These are phyloP conservation scores for Acropora tenuis DNA, from an alignment of 64 coral and sea anemone genomes.

Conservation along the genomic window DNA sequence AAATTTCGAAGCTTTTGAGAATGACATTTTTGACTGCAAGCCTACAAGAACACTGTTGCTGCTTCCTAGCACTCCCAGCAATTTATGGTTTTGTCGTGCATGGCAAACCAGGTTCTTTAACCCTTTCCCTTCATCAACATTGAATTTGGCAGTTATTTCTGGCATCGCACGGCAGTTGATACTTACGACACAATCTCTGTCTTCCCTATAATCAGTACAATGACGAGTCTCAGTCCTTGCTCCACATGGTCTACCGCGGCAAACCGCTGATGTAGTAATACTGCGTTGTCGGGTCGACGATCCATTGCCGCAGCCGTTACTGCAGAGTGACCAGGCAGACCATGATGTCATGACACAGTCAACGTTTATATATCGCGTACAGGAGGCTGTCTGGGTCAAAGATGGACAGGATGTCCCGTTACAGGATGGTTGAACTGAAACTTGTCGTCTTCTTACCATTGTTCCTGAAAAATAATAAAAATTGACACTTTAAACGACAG, in stretches of 20 bases:
- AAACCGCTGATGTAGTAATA: constrained; percentile 48
- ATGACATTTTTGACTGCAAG: no score
- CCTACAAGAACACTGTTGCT: no score
- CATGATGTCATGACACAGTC: constrained; percentile 82
- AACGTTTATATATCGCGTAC: constrained; percentile 69
- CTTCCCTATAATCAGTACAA: constrained; percentile 80
- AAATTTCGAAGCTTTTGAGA: no score
- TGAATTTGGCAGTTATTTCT: no score
- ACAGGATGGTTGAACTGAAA: constrained; percentile 55
- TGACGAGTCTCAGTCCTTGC: constrained; percentile 40
- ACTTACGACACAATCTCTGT: constrained; percentile 85
- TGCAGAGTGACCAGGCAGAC: constrained; percentile 85
- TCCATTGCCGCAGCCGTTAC: constrained; percentile 85
- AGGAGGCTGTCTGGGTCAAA: constrained; percentile 30
- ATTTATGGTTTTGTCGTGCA: no score
- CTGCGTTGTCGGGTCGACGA: constrained; percentile 54
- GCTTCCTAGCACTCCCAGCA: no score
- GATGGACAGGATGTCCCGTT: constrained; percentile 60
- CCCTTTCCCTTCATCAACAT: no score
- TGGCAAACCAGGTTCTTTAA: no score
- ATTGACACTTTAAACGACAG: no score
- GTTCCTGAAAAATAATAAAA: constrained; percentile 35
- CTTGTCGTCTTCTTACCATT: constrained; percentile 59
- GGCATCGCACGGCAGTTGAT: no score
- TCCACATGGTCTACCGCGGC: constrained; percentile 77